Conservation (phyloP, 2,113 vertebrate genomes). For the Podilymbus podiceps region DNA sequence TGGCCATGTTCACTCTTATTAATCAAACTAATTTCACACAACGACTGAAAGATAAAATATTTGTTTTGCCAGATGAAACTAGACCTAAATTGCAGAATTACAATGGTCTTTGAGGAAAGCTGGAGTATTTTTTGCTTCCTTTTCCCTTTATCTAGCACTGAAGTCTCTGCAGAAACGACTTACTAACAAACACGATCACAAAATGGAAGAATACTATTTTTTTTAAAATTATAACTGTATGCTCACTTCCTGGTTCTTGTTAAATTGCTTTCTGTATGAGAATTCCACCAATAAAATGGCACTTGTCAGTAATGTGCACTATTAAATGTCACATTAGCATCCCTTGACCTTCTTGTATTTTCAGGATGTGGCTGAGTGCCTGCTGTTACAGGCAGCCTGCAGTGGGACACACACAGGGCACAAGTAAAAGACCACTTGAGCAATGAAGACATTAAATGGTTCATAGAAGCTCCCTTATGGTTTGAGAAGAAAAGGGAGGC, state of each 20-base stretch:
- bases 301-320: slow-evolving; percentile 6
- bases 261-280: neutral
- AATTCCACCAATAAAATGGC: slow-evolving; percentile 27
- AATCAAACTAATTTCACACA: neutral
- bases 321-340: slow-evolving; percentile 77
- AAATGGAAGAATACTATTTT: neutral
- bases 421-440: slow-evolving; percentile 3
- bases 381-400: slow-evolving; percentile 32
- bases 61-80: neutral
- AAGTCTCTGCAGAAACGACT: neutral
- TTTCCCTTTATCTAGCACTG: neutral
- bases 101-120: neutral
- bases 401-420: slow-evolving; percentile 15
- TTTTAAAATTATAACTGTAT: neutral
- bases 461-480: neutral
- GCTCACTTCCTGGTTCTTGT: neutral
- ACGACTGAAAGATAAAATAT: neutral
- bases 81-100: neutral
- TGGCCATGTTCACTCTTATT: neutral
- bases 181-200: neutral
- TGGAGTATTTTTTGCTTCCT: neutral
- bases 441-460: slow-evolving; percentile 6
- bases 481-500: neutral
- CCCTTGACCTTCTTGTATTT: slow-evolving; percentile 66
- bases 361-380: slow-evolving; percentile 22